Evolutionary conservation across 2,888 invertebrate species (phyloP), one percentile per base, ranked within the genome.

Genomic region (Frankliniella fusca): DNA sequence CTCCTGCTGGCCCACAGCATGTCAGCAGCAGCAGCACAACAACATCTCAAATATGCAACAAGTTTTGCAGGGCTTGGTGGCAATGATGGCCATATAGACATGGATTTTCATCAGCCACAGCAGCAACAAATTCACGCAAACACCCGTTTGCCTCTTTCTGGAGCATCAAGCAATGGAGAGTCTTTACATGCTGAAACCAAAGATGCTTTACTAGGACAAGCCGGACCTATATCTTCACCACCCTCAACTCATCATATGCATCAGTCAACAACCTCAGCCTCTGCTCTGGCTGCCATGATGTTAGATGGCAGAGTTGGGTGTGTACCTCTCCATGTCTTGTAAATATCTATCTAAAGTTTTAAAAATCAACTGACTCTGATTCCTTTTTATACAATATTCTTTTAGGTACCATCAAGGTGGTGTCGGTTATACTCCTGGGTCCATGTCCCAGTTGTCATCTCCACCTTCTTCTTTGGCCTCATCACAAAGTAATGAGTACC

Each of bases 281-380:
- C 38, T 7, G 82, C 80, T 11, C 48, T 89, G 15, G 89, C 89
- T 9, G 89, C 89, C 27, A 89, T 89, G 89, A 89, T 89, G 89
- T 85, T 89, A 48, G 89, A 89, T 87, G 84, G 80, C 83, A 48
- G 54, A 80, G 48, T 80, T n/a, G 48, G 50, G 48, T 80, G 38
- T 38, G 38, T 38, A 38, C 5, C 38, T 5, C 2, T 38, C 38
- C 38, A 38, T 23, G 80, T 50, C 15, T 70, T 70, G n/a, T 70
- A 81, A 81, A 80, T n/a, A 38, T 80, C 3, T n/a, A 3, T 15
- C 18, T 50, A 50, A 20, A 8, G 11, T 80, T 23, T 10, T 80
- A n/a, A 49, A n/a, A 50, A 8, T 10, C 15, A 38, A 27, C 81
- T 81, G 7, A 48, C n/a, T n/a, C n/a, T n/a, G n/a, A n/a, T n/a